Evolutionary conservation across 92 coral and sea anemone genomes (phyloP).

Genomic region (Epizoanthus illoricatus): DNA sequence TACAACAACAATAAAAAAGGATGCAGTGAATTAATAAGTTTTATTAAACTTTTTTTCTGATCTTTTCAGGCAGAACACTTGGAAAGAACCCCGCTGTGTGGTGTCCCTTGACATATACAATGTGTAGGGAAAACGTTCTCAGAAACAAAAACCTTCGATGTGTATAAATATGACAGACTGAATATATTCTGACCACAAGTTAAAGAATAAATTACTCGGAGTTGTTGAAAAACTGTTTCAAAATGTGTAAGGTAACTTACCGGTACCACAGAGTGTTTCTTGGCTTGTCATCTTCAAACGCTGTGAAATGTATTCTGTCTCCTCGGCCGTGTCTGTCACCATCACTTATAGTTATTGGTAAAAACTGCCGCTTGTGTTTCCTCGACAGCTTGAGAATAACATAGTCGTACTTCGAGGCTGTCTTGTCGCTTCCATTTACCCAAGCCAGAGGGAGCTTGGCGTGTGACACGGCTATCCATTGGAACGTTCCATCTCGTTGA

Average conservation of each 20-base stretch:
- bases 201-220: no score
- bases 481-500: conserved; percentile 48
- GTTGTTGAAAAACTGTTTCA: not conserved
- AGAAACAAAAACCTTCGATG: no score
- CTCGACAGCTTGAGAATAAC: conserved; percentile 69
- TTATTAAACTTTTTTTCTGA: not conserved
- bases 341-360: conserved; percentile 79
- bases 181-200: not conserved
- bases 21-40: not conserved
- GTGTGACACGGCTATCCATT: conserved; percentile 61
- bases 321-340: conserved; percentile 51
- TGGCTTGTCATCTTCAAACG: conserved; percentile 92
- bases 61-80: conserved; percentile 5
- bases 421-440: conserved; percentile 71
- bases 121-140: no score
- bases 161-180: not conserved
- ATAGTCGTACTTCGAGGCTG: conserved; percentile 88
- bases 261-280: conserved; percentile 84
- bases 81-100: conserved; percentile 1
- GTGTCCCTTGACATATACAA: not conserved
- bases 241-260: conserved; percentile 42
- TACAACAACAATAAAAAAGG: not conserved
- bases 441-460: conserved; percentile 78
- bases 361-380: conserved; percentile 67
- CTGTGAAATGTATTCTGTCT: conserved; percentile 84